These are phyloP conservation scores for Todus mexicanus DNA, from an alignment of 2,797 vertebrate species.

Conservation along the genomic window DNA sequence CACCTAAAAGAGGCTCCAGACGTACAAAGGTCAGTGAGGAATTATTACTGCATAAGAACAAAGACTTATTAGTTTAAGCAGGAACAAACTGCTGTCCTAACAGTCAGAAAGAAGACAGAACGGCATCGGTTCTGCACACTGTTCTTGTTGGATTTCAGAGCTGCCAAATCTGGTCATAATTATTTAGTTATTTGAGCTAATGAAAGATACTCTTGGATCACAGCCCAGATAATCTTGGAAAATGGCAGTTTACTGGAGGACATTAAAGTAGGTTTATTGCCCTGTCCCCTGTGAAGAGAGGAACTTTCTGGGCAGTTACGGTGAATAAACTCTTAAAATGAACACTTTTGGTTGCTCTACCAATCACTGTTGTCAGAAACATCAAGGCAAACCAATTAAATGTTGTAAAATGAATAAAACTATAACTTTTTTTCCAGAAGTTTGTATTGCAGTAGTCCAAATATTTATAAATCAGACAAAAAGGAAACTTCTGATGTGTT, in stretches of 20 bases:
- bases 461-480: neutral
- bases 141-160: constrained; percentile 30
- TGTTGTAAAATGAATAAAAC: neutral
- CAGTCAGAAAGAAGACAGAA: neutral
- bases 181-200: constrained; percentile 56
- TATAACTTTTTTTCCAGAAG: neutral
- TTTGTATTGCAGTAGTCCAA: neutral
- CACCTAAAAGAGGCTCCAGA: neutral
- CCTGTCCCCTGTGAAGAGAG: neutral
- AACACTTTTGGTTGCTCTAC: neutral
- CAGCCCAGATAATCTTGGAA: constrained; percentile 57
- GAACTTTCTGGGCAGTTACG: neutral
- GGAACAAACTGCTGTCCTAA: neutral
- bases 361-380: neutral
- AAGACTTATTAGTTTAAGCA: neutral
- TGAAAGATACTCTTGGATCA: constrained; percentile 53
- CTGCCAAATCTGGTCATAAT: constrained; percentile 57
- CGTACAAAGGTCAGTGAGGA: neutral
- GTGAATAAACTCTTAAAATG: neutral
- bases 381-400: neutral
- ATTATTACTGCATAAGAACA: constrained; percentile 12
- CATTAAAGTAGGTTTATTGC: constrained; percentile 37
- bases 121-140: neutral
- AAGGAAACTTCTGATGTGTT: neutral
- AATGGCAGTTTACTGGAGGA: constrained; percentile 38